A percentile compares a stretch with the other conserved stretches of the same genome.
These are phyloP conservation scores for Lanius ludovicianus DNA, from an alignment of 2,113 vertebrate genomes.

Conservation along the genomic window DNA sequence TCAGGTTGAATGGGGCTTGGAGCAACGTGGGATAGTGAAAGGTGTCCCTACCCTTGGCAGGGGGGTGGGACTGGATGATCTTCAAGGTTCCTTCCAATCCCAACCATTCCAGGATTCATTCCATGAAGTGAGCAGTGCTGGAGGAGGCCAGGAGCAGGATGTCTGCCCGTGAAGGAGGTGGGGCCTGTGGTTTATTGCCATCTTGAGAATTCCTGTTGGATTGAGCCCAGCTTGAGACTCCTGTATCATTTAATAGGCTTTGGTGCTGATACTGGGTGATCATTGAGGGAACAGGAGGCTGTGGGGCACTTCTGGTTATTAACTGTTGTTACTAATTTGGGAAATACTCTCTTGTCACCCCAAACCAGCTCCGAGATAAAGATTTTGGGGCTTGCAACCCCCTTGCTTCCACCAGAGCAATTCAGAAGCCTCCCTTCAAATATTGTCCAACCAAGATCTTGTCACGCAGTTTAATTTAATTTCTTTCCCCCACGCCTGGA, in stretches of 20 bases:
- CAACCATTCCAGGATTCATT: neutral
- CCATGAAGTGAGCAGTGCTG: neutral
- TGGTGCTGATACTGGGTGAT: neutral
- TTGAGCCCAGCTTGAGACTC: neutral
- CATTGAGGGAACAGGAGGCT: neutral
- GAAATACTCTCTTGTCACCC: neutral
- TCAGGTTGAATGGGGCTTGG: neutral
- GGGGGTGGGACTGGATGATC: neutral
- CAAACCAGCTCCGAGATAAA: neutral
- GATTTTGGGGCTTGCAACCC: neutral
- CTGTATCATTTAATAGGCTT: neutral
- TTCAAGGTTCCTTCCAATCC: neutral
- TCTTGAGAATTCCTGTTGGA: neutral
- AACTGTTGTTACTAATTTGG: neutral
- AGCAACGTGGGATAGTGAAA: neutral
- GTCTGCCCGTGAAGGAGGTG: rapidly evolving
- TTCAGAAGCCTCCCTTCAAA: neutral
- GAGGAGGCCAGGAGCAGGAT: neutral
- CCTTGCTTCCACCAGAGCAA: neutral
- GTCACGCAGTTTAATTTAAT: neutral
- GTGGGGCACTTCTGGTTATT: neutral
- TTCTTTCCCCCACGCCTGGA: neutral
- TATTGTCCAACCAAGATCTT: neutral
- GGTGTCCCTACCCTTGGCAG: neutral
- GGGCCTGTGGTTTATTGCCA: neutral